Evolutionary conservation across 2,888 invertebrate species (phyloP).

Genomic region (Eristalis intricaria): DNA sequence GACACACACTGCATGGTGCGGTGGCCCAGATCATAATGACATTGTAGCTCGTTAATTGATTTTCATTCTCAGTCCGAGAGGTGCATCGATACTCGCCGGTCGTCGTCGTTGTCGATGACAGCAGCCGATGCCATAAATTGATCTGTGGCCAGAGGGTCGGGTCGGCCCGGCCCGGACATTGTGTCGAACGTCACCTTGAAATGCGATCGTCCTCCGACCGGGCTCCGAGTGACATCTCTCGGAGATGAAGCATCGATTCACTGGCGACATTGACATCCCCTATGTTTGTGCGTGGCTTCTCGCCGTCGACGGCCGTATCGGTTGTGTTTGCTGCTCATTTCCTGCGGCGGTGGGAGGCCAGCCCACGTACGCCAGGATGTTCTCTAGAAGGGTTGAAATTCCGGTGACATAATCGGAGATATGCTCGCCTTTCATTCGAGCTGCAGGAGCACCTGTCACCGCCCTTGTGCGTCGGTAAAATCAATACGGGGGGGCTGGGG

Average conservation of each 20-base stretch:
- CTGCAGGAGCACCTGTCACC: neutral
- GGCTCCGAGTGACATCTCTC: conserved; percentile 16
- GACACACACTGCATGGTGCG: conserved; percentile 18
- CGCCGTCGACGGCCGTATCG: neutral
- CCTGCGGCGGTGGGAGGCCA: neutral
- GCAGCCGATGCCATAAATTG: conserved; percentile 7
- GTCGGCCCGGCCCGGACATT: neutral
- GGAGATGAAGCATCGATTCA: conserved; percentile 30
- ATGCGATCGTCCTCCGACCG: conserved; percentile 4
- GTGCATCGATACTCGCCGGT: neutral
- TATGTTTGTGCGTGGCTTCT: neutral
- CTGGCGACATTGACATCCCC: conserved; percentile 41
- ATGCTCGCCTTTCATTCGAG: conserved; percentile 31
- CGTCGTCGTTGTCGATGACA: neutral
- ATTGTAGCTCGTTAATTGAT: conserved; percentile 63
- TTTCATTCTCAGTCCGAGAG: conserved; percentile 50
- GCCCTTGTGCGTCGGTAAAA: conserved; percentile 40
- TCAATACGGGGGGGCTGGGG: conserved; percentile 27
- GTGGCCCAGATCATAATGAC: conserved; percentile 49
- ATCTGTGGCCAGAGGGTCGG: conserved; percentile 13
- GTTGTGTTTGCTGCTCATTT: conserved; percentile 52
- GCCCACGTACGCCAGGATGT: neutral
- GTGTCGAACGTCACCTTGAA: conserved; percentile 36
- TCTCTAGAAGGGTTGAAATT: conserved; percentile 42
- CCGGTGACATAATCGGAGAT: conserved; percentile 43